Base-by-base conservation (phyloP, 2,888 invertebrate species). In the Himalopsyche tibetana region DNA sequence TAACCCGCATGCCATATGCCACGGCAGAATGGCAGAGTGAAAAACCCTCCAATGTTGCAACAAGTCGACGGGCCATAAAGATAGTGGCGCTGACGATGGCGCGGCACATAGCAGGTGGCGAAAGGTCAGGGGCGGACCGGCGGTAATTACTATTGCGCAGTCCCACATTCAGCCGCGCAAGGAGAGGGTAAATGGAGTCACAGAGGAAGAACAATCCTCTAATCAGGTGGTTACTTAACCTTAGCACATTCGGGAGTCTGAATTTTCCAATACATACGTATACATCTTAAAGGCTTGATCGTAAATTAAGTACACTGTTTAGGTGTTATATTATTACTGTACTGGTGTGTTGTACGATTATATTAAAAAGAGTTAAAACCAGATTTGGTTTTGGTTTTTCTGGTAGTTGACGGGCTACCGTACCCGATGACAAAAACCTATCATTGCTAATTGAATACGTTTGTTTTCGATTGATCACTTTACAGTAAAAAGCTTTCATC, bases 121-220 rank as follows among this genome's bases (percentile, higher is more conserved):
- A 74, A 74, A 74, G 74, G 74, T 74, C 74, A 74, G 74, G 36
- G 36, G 74, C 74, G 74, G 36, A 74, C 38, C 74, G 74, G 74
- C 36, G 74, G 36, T 38, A 15, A 74, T 74, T 15, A 36, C 15
- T 74, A 36, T 36, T 36, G 74, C 36, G 11, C 15, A 74, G 28
- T 63, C 36, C 36, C 12, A 74, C 36, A 12, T 74, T 74, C 36
- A 9, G 74, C 74, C 74, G 12, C 9, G 9, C 74, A 28, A 38
- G 74, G 5, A 74, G 15, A 36, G 74, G 4, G 28, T 5, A 51
- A 12, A 51, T 51, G 51, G 63, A 38, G 74, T 12, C 74, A 28
- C 15, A 15, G 74, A 74, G 74, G 19, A 63, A 28, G 28, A 19
- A 28, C 36, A 5, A 74, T 36, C 74, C 6, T 74, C 28, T 9